Evolutionary conservation across 2,888 invertebrate genomes (phyloP), one percentile per base, ranked within the genome.

Genomic region (Scrobipalpa costella): DNA sequence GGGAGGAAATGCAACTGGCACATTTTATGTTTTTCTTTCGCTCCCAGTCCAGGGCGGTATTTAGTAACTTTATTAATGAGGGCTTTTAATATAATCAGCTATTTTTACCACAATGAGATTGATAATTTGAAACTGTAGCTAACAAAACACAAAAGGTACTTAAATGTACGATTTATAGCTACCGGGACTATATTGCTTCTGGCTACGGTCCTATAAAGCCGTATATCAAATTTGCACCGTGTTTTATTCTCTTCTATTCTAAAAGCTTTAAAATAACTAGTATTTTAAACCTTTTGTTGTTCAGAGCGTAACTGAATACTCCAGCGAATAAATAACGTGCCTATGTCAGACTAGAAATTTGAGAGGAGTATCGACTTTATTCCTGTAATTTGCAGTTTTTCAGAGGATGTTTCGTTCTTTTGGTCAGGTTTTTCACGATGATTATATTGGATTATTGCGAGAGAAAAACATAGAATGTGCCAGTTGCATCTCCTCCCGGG

Each of bases 141-240:
- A 57, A 63, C 60, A 64, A 61, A 64, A 57, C 64, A 69, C 68
- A 67, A 67, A 67, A 62, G 68, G 68, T 63, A 61, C 65, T 70
- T 68, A 70, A 69, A 65, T 60, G 59, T 40, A 55, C 63, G 49
- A 62, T 64, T 66, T 66, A 66, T n/a, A n/a, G n/a, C n/a, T 60
- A 62, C 57, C 63, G 63, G 62, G 44, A 63, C 64, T 63, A 61
- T 63, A 68, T 63, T 66, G 64, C 64, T 57, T 17, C 13, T 34
- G 9, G 40, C 58, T 47, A 58, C 59, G 59, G 55, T 21, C 49
- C 36, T 49, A 33, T 61, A 34, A 13, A 57, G 64, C 50, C 58
- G 66, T 66, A 57, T 64, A 63, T 66, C 67, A 67, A 65, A 65
- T 67, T 65, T 68, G 57, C 47, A 62, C 62, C 52, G 27, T 19